Percentiles rank a stretch among this genome's conserved stretches.
phyloP scores from a whole-genome alignment of 1,140 invertebrate genomes.

The Arion vulgaris region DNA sequence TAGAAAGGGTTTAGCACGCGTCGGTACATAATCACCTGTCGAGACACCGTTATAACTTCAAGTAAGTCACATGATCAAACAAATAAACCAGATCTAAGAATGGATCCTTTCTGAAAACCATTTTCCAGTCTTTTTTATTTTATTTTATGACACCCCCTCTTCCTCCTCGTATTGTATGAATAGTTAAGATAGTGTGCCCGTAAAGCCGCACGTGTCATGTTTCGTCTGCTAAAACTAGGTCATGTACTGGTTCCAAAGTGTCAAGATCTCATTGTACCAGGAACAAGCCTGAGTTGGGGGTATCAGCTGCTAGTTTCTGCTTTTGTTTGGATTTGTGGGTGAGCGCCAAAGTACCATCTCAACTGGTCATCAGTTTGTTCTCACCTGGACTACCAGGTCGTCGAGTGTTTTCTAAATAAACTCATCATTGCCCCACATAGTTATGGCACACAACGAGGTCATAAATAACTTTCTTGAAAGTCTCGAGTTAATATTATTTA shows the following conservation, averaged over 20 bases:
- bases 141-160: background rate
- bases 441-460: too few species aligned
- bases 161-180: background rate
- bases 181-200: background rate
- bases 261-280: background rate
- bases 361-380: background rate
- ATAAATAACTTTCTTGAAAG: too few species aligned
- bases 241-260: background rate
- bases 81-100: too few species aligned
- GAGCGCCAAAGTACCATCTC: constrained; percentile 7
- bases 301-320: background rate
- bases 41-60: background rate
- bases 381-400: background rate
- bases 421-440: too few species aligned
- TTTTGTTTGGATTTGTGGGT: background rate
- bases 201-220: background rate
- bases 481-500: too few species aligned
- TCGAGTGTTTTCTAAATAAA: too few species aligned
- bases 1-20: background rate
- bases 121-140: too few species aligned
- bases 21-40: background rate
- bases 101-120: too few species aligned
- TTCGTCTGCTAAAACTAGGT: background rate
- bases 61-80: background rate
- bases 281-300: background rate